Evolutionary conservation across 2,797 vertebrate species (phyloP), one percentile per base, ranked within the genome.

Genomic region (Acridotheres tristis): DNA sequence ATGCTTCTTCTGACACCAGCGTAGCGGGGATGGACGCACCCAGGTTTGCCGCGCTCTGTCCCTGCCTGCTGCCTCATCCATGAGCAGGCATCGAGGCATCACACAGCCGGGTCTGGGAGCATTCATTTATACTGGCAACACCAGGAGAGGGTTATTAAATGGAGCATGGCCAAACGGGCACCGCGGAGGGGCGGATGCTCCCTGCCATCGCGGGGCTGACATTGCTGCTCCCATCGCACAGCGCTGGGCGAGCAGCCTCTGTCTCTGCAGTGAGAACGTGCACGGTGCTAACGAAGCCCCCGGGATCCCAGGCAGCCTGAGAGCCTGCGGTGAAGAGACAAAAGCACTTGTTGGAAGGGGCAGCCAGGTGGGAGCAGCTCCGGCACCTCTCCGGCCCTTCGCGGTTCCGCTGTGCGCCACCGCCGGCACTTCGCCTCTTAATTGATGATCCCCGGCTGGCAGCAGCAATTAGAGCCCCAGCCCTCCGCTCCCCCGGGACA

Each of bases 161-260:
- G 0, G 21, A 53, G 25, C 43, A 13, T 38, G 2, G 1, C 36
- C 42, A 2, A 23, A 12, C 0, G 29, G 76, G 29, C 1, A 0
- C 53, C 3, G 42, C 2, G 2, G 53, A 63, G 81, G 34, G 55
- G 34, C 26, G 42, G 73, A 4, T 2, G 32, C 27, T 36, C 16
- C 6, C 32, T 5, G 34, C 32, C 80, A 1, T 4, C 1, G 1
- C 4, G 1, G 23, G 30, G 48, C 66, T 36, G 79, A 7, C 9
- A 2, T 1, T 2, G 38, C 76, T 5, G 0, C 17, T 74, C 40
- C 63, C 61, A 16, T 5, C 73, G 1, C 38, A 22, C 2, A 1
- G 50, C 2, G 0, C 53, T 5, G 83, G 43, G 32, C 1, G 1
- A 43, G 71, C 47, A 17, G 23, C 69, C 34, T 19, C 8, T 2